Percentiles rank a stretch among this genome's conserved stretches.
Conservation (phyloP, 2,888 invertebrate species). For the Pseudococcus longispinus region DNA sequence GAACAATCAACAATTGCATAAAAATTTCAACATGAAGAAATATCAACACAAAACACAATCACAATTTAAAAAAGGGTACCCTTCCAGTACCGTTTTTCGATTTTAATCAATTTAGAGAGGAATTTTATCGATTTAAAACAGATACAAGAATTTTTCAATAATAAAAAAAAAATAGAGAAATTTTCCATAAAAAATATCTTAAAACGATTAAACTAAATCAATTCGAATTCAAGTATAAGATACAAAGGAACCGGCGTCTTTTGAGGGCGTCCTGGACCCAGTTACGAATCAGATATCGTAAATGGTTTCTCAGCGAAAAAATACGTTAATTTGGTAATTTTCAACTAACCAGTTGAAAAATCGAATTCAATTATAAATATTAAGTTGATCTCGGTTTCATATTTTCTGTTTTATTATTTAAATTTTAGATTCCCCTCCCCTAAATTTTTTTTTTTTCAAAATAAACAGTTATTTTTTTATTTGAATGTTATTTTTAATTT, state of each 20-base stretch:
- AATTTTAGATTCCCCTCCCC: too few relatives aligned
- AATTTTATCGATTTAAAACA: slow-evolving; percentile 23
- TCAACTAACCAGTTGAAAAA: too few relatives aligned
- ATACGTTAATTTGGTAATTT: neutral
- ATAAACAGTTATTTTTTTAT: too few relatives aligned
- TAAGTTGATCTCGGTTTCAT: too few relatives aligned
- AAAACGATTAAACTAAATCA: slow-evolving; percentile 33
- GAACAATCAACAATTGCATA: slow-evolving; percentile 41
- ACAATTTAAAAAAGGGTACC: slow-evolving; percentile 26
- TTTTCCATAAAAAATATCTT: neutral
- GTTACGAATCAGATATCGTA: neutral
- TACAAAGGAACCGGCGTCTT: neutral
- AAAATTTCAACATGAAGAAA: slow-evolving; percentile 45
- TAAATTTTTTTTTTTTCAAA: too few relatives aligned
- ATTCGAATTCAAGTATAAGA: slow-evolving; percentile 15
- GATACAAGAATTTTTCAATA: slow-evolving; percentile 15
- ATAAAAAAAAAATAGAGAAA: neutral
- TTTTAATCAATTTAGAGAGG: slow-evolving; percentile 16
- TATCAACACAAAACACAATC: slow-evolving; percentile 38
- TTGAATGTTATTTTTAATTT: too few relatives aligned
- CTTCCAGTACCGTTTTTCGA: neutral
- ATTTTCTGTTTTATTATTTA: too few relatives aligned
- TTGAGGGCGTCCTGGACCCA: neutral
- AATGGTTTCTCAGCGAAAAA: neutral
- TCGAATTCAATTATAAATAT: too few relatives aligned